Conservation (phyloP, 2,888 invertebrate species). For the Liposcelis brunnea region DNA sequence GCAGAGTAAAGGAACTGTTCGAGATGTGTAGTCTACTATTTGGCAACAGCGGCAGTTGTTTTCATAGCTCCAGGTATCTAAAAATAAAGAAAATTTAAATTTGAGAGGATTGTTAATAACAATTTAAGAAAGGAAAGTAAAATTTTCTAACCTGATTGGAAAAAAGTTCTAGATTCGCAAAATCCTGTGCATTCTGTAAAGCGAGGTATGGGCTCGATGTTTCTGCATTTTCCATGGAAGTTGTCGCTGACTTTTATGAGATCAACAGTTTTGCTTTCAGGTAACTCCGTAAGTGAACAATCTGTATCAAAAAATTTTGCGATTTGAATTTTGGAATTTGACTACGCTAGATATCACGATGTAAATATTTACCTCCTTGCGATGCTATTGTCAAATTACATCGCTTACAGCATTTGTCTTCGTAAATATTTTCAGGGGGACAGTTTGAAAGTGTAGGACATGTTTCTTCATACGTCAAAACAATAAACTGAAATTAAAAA, state of each 20-base stretch:
- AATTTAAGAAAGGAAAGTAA: neutral
- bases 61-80: slow-evolving; percentile 21
- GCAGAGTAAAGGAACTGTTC: slow-evolving; percentile 29
- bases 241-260: slow-evolving; percentile 32
- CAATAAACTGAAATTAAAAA: slow-evolving; percentile 28
- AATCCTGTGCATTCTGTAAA: slow-evolving; percentile 53
- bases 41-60: slow-evolving; percentile 24
- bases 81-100: slow-evolving; percentile 10
- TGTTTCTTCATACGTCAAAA: slow-evolving; percentile 32
- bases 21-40: slow-evolving; percentile 20
- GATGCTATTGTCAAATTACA: slow-evolving; percentile 35
- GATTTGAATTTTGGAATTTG: slow-evolving; percentile 2
- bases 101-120: neutral
- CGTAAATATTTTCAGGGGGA: slow-evolving; percentile 33
- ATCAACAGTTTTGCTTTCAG: slow-evolving; percentile 36
- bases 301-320: slow-evolving; percentile 26
- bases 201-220: slow-evolving; percentile 36
- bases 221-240: slow-evolving; percentile 44
- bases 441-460: slow-evolving; percentile 50
- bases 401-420: slow-evolving; percentile 47
- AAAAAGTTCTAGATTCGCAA: slow-evolving; percentile 52
- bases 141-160: slow-evolving; percentile 38
- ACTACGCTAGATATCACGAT: no score
- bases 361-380: neutral
- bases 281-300: slow-evolving; percentile 37